Base-by-base conservation (phyloP, 2,888 invertebrate species). In the Tryphoninae sp. region DNA sequence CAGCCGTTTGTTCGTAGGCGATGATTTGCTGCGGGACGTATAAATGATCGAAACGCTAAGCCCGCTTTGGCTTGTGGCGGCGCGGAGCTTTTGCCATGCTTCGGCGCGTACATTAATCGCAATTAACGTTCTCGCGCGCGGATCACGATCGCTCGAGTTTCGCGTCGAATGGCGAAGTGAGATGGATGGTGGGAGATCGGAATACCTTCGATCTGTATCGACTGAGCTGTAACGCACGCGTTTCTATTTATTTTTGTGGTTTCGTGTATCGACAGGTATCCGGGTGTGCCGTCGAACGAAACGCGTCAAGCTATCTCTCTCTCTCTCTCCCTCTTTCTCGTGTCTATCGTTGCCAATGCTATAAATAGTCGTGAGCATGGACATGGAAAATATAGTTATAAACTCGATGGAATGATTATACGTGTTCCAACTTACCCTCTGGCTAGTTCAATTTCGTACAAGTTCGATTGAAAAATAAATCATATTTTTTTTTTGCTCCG, bases 101-200 rank as follows among this genome's bases (percentile, higher is more conserved):
- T 22, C 59, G 59, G 58, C 71, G 26, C 59, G 59, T 59, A 68
- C 68, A 73, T 79, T 82, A 82, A 79, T 79, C 64, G 79, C 64
- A 73, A 76, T 82, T 79, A 79, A 76, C 49, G 69, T 67, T 55
- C 59, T 59, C 45, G 59, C 55, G 59, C 55, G 33, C 58, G 58
- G 58, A 69, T 55, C 69, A 22, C 22, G 42, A 69, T 42, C 22
- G 58, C 7, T 49, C 22, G 40, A 23, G 40, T 6, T 8, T 2
- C 7, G 72, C 26, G 53, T n/a, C 51, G 22, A 51, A 33, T 9
- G 4, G 23, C 9, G 19, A 40, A 11, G 16, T 33, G 16, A 11
- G 51, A 49, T 33, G 33, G 33, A 33, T 33, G 33, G 33, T 33
- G 33, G 33, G 33, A 33, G 33, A 33, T 33, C 33, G 33, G 6